Evolutionary conservation across 30 jellyfish, hydroid and myxozoan genomes (phyloP).

Genomic region (Hydractinia echinata): DNA sequence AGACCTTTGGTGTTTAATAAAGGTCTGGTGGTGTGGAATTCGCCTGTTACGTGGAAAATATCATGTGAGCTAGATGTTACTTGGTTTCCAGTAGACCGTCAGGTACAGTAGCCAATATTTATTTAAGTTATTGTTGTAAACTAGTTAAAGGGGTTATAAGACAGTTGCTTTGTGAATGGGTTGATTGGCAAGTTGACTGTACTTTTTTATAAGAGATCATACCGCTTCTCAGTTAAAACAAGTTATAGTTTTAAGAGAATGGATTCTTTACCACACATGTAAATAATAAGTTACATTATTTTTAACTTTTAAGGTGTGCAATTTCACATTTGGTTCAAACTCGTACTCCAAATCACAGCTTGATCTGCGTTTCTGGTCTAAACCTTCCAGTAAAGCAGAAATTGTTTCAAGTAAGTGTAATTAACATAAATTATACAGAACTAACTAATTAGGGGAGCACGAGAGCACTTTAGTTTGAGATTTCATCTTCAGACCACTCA

Average conservation of each 20-base stretch:
- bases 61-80: conserved; percentile 55
- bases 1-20: conserved; percentile 16
- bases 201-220: no score
- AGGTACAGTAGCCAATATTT: conserved; percentile 17
- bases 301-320: conserved; percentile 17
- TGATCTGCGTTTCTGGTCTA: conserved; percentile 25
- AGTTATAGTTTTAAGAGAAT: no score
- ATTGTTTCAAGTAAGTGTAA: neutral
- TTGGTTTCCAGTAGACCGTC: conserved; percentile 70
- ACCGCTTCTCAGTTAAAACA: no score
- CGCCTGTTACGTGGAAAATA: conserved; percentile 53
- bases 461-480: neutral
- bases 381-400: conserved; percentile 5
- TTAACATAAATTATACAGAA: no score
- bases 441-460: no score
- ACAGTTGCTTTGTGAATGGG: neutral
- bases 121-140: neutral
- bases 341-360: conserved; percentile 30
- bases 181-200: neutral
- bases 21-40: conserved; percentile 56
- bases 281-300: neutral
- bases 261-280: neutral
- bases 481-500: neutral
- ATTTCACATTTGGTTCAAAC: conserved; percentile 48
- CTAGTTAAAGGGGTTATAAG: neutral